phyloP scores from a whole-genome alignment of 1,140 invertebrate species.

The Ips nitidus region DNA sequence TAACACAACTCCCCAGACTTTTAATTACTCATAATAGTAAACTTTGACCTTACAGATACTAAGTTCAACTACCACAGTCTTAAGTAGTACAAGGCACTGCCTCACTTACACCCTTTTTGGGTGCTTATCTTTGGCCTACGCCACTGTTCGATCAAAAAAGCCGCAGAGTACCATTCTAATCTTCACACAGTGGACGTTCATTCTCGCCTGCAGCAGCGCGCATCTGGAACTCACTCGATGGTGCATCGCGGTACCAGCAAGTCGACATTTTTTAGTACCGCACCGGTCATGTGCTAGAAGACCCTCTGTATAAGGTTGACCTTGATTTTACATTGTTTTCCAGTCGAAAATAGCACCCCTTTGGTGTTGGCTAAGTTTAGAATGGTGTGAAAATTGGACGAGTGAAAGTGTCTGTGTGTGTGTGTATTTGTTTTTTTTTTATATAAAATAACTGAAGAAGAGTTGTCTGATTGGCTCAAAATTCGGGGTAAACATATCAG shows the following conservation, averaged over 20 bases:
- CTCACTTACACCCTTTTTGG: no score
- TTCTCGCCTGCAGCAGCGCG: constrained; percentile 22
- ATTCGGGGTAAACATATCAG: no score
- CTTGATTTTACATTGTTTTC: constrained; percentile 7
- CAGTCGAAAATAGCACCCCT: constrained; percentile 20
- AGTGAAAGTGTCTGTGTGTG: background rate
- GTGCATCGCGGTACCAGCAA: constrained; percentile 7
- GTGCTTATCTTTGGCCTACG: no score
- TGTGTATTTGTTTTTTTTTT: background rate
- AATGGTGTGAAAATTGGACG: constrained; percentile 11
- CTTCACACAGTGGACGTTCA: constrained; percentile 15
- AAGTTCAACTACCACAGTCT: no score
- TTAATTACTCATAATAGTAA: no score
- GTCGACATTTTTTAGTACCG: constrained; percentile 4
- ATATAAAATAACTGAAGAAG: background rate
- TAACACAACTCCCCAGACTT: no score
- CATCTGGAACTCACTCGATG: constrained; percentile 27
- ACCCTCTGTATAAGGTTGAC: constrained; percentile 3
- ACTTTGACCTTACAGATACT: no score
- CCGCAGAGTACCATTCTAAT: constrained; percentile 21
- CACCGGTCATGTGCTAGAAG: background rate
- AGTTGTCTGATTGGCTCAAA: no score
- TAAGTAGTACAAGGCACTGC: no score
- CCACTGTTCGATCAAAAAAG: constrained; percentile 3
- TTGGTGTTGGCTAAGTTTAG: constrained; percentile 23